Evolutionary conservation across 1,140 invertebrate species (phyloP).

Genomic region (Drosophila albomicans): DNA sequence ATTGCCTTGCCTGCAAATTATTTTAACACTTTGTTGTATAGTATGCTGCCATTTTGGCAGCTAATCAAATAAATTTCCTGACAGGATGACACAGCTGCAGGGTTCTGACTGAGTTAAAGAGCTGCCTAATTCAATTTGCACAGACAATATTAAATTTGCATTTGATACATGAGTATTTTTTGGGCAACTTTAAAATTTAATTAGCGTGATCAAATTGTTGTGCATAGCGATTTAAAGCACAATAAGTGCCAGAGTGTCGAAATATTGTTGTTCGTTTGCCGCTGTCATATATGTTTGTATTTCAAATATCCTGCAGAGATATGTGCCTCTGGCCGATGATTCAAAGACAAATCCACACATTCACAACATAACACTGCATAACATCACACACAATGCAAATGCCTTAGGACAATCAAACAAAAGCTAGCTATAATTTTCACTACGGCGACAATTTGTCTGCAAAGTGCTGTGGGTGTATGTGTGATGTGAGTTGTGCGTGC

Average conservation of each 20-base stretch:
- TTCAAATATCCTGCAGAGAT: conserved; percentile 43
- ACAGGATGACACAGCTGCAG: conserved; percentile 3
- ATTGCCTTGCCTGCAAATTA: not conserved
- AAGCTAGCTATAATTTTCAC: conserved; percentile 43
- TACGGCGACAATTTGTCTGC: conserved; percentile 20
- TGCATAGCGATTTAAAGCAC: conserved; percentile 41
- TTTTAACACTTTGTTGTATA: conserved; percentile 11
- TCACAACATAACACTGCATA: conserved; percentile 5
- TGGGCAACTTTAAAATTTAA: conserved; percentile 43
- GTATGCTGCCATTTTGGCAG: conserved; percentile 12
- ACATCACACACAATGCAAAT: conserved; percentile 5
- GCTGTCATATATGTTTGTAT: conserved; percentile 49
- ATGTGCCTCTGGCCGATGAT: conserved; percentile 28
- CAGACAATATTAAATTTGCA: conserved; percentile 58
- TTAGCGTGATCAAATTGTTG: conserved; percentile 46
- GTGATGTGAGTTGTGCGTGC: conserved; percentile 31
- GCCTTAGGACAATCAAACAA: conserved; percentile 41
- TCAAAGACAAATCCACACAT: conserved; percentile 24
- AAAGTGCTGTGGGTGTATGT: conserved; percentile 19
- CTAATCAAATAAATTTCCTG: conserved; percentile 34
- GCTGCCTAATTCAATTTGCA: conserved; percentile 58
- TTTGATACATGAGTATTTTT: conserved; percentile 10
- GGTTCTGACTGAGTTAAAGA: conserved; percentile 26
- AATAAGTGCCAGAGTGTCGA: conserved; percentile 23
- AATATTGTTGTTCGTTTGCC: conserved; percentile 36